Evolutionary conservation across 2,888 invertebrate genomes (phyloP), one percentile per base, ranked within the genome.

Genomic region (Frankliniella intonsa): DNA sequence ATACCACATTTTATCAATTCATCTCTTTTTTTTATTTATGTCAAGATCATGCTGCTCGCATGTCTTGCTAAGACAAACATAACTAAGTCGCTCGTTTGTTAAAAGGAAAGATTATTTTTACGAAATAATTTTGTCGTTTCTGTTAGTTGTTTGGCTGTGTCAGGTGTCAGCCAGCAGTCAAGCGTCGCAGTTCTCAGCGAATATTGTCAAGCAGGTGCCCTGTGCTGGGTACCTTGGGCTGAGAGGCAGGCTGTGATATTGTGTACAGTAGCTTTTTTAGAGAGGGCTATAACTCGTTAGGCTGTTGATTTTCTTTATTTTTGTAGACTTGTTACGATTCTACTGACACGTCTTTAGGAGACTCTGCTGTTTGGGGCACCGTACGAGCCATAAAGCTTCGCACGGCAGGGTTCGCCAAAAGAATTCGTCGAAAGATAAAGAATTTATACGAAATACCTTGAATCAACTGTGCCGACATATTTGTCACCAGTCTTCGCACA

Each of bases 251-350:
- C 69, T 76, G 69, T 76, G 69, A 76, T 76, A 76, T 76, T 76
- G 25, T 76, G 69, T 76, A 76, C 69, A 25, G 69, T 76, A 76
- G 69, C 25, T 76, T 76, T 76, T 22, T 76, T 25, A 22, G 22
- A 76, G 69, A 76, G 25, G 12, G 69, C 69, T 76, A 76, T 76
- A 76, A 76, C 25, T 22, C 25, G 69, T 76, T 76, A 76, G 69
- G 69, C 69, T 22, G 69, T 76, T 76, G 25, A 76, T 76, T 76
- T 76, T 22, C 69, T 76, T 76, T 76, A 76, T 76, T 76, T 76
- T 76, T 76, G 69, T 76, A 76, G 69, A 76, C 69, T 76, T 76
- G 69, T 76, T 25, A 25, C 25, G 69, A 76, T 76, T 76, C 17
- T 17, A 17, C 69, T 76, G 25, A 76, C 69, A 76, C 25, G 69